Conservation (phyloP, 1,140 invertebrate genomes). For the Homalodisca vitripennis region DNA sequence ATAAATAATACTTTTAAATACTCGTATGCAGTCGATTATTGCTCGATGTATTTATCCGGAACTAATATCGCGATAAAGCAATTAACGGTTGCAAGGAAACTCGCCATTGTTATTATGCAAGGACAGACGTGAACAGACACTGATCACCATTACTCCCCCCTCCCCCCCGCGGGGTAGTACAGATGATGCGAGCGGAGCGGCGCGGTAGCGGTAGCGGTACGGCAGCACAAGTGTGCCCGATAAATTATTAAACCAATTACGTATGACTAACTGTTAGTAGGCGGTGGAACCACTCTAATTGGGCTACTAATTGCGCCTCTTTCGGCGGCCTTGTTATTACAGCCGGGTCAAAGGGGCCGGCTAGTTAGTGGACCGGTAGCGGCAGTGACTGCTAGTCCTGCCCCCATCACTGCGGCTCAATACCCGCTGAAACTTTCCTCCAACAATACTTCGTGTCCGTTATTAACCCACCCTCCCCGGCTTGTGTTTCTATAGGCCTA, state of each 20-base stretch:
- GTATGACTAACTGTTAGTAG: constrained; percentile 14
- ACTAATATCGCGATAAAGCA: too few species aligned
- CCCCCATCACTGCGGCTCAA: not conserved
- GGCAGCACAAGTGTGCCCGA: not conserved
- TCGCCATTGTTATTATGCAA: too few species aligned
- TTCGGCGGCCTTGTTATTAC: constrained; percentile 16
- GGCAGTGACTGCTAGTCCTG: not conserved
- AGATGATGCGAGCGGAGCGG: not conserved
- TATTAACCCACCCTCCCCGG: too few species aligned
- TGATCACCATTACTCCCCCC: not conserved
- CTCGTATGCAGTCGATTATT: too few species aligned
- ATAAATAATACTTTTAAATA: too few species aligned
- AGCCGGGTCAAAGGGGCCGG: not conserved
- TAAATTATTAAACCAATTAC: constrained; percentile 24
- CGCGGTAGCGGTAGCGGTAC: not conserved
- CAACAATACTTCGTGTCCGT: too few species aligned
- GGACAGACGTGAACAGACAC: too few species aligned
- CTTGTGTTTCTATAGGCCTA: too few species aligned
- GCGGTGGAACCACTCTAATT: constrained; percentile 8
- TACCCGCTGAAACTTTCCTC: too few species aligned
- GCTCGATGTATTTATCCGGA: too few species aligned
- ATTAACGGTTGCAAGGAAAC: too few species aligned
- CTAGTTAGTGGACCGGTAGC: not conserved
- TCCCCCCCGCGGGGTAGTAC: not conserved
- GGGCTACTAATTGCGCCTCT: constrained; percentile 16